Conservation (phyloP, 2,888 invertebrate species). For the Incurvaria masculella region DNA sequence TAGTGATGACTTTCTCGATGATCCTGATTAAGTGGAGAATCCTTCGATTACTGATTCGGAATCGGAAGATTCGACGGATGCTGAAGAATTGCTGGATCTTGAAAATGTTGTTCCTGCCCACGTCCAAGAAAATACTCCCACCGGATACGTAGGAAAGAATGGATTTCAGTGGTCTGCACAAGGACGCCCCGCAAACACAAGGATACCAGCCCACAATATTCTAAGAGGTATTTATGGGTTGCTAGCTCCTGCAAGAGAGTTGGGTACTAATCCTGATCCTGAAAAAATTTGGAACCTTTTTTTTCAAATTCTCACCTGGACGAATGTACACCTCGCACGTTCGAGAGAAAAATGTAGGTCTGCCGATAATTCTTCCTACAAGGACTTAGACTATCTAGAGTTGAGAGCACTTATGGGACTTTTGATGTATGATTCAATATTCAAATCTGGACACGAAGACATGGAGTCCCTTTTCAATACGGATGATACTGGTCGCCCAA, state of each 20-base stretch:
- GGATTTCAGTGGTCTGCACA: not conserved
- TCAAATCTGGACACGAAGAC: not conserved
- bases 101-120: not conserved
- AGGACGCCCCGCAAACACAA: not conserved
- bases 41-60: not conserved
- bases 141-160: not conserved
- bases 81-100: not conserved
- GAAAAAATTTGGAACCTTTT: not conserved
- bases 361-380: not conserved
- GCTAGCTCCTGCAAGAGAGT: not conserved
- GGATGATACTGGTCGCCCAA: not conserved
- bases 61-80: not conserved
- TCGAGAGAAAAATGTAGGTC: not conserved
- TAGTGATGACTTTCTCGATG: not conserved
- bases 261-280: not conserved
- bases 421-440: not conserved
- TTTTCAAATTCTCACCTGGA: not conserved
- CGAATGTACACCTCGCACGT: not conserved
- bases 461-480: not conserved
- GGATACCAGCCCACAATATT: not conserved
- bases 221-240: not conserved
- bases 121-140: not conserved
- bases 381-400: not conserved
- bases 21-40: not conserved
- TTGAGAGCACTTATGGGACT: not conserved